Conservation (phyloP, 2,113 vertebrate genomes). For the Rafetus swinhoei region DNA sequence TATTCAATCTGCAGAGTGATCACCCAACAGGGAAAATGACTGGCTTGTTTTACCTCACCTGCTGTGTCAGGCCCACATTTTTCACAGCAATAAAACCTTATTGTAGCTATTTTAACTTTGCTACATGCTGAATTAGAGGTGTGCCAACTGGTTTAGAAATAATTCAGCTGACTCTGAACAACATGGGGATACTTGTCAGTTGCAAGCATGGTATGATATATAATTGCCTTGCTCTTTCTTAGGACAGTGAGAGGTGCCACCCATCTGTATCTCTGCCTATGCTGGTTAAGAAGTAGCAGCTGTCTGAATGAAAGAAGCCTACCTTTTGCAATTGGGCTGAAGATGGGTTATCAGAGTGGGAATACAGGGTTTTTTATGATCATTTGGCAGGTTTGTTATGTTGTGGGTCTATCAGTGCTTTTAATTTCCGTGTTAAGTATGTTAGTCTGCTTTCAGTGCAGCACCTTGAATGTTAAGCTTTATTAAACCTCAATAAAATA, state of each 20-base stretch:
- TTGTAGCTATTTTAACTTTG: not conserved
- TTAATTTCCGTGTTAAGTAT: not conserved
- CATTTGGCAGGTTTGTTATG: not conserved
- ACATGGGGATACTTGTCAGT: not conserved
- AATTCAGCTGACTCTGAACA: not conserved
- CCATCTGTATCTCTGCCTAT: not conserved
- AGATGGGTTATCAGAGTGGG: not conserved
- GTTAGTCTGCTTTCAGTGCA: not conserved
- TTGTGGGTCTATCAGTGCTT: not conserved
- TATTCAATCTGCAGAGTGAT: not conserved
- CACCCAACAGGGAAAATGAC: not conserved
- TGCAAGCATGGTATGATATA: not conserved
- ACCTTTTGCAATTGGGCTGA: not conserved
- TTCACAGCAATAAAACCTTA: not conserved
- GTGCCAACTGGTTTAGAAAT: not conserved
- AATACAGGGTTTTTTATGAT: not conserved
- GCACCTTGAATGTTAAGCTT: not conserved
- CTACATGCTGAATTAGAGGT: not conserved
- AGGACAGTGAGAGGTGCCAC: not conserved
- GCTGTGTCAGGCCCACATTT: not conserved
- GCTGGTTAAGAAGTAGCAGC: not conserved
- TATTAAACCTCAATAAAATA: not conserved
- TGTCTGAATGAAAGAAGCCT: not conserved
- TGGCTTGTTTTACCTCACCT: not conserved
- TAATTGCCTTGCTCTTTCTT: not conserved